Percentiles rank a stretch among this genome's conserved stretches.
These are phyloP conservation scores for Palaemon carinicauda DNA, from an alignment of 1,140 invertebrate genomes.

Conservation along the genomic window DNA sequence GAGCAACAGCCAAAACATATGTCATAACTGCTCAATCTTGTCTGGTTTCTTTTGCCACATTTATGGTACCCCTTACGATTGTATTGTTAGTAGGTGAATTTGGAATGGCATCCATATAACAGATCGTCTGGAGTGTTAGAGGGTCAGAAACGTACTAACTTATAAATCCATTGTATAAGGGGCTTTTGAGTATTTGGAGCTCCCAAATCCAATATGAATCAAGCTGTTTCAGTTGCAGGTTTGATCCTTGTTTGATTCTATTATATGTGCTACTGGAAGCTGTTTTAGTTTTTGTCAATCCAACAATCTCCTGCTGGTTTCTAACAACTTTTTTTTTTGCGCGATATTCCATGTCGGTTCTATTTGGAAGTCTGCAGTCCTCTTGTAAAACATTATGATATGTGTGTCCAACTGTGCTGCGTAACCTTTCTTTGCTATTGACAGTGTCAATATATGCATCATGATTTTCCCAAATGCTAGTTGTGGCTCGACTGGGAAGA, in stretches of 20 bases:
- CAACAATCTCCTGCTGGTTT: neutral
- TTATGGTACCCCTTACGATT: neutral
- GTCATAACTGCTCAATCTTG: neutral
- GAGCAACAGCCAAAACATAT: conserved; percentile 1
- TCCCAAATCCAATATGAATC: neutral
- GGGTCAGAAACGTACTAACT: neutral
- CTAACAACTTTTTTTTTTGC: neutral
- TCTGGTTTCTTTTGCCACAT: neutral
- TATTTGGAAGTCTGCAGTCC: neutral
- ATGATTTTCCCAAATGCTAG: conserved; percentile 5
- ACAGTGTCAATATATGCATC: conserved; percentile 15
- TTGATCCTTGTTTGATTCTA: neutral
- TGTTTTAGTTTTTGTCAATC: neutral
- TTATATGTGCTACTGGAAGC: neutral
- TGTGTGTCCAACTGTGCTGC: neutral
- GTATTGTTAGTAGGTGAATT: neutral
- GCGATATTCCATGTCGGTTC: neutral
- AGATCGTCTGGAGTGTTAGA: neutral
- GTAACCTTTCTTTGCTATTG: neutral
- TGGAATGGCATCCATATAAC: neutral
- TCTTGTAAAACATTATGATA: conserved; percentile 7
- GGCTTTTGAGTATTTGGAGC: neutral
- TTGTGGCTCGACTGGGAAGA: neutral
- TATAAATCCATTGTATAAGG: neutral
- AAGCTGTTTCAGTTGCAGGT: neutral